Evolutionary conservation across 2,797 vertebrate species (phyloP).

Genomic region (Acomys russatus): DNA sequence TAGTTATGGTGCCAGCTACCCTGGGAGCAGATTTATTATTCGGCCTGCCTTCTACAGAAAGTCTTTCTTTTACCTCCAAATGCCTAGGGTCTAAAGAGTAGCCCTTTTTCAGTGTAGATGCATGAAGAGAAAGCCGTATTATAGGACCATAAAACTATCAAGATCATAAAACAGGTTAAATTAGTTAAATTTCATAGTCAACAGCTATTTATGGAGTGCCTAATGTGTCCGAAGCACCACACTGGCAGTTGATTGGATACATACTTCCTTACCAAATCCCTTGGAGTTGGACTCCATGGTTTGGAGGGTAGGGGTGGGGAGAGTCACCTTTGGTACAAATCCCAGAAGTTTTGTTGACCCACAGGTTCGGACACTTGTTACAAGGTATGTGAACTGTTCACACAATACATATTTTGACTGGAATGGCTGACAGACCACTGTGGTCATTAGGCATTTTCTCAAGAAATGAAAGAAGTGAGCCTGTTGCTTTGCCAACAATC

Average conservation of each 20-base stretch:
- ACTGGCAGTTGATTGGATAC: slow-evolving; percentile 32
- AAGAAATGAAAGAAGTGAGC: slow-evolving; percentile 65
- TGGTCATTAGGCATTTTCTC: slow-evolving; percentile 59
- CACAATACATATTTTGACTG: slow-evolving; percentile 48
- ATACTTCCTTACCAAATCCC: slow-evolving; percentile 50
- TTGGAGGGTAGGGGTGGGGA: background rate
- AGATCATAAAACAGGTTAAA: slow-evolving; percentile 32
- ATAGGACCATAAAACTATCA: slow-evolving; percentile 64
- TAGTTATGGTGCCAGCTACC: too few species aligned
- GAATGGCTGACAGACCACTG: slow-evolving; percentile 52
- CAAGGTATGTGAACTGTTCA: slow-evolving; percentile 28
- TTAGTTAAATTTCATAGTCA: slow-evolving; percentile 55
- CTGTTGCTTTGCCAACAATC: slow-evolving; percentile 59
- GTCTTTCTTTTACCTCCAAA: slow-evolving; percentile 1
- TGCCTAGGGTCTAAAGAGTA: slow-evolving; percentile 11
- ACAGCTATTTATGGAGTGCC: slow-evolving; percentile 44
- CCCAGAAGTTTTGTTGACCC: background rate
- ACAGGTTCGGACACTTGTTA: slow-evolving; percentile 32
- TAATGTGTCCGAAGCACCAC: slow-evolving; percentile 39
- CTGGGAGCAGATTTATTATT: background rate
- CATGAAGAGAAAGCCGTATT: slow-evolving; percentile 27
- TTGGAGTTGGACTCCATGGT: slow-evolving; percentile 6
- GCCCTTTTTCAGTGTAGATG: background rate
- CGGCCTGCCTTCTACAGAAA: slow-evolving; percentile 24
- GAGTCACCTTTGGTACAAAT: background rate